Evolutionary conservation across 2,797 vertebrate species (phyloP).

Genomic region (Heterohyrax brucei): DNA sequence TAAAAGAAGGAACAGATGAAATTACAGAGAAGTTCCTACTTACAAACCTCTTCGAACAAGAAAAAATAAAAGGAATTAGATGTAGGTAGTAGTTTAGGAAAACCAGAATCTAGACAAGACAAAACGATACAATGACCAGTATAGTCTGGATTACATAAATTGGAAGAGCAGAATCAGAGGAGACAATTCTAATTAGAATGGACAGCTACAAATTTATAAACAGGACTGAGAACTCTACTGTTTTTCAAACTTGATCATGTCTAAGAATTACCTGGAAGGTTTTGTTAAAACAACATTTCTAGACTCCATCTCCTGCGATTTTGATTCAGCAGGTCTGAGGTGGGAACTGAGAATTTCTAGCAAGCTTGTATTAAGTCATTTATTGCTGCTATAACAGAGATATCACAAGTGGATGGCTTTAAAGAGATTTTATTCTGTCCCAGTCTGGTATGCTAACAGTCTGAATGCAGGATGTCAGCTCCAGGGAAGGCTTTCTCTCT

Average conservation of each 20-base stretch:
- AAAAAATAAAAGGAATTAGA: neutral
- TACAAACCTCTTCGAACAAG: slow-evolving; percentile 48
- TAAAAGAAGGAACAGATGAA: slow-evolving; percentile 46
- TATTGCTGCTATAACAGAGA: too few species aligned
- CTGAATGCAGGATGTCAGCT: too few species aligned
- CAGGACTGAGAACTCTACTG: neutral
- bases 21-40: neutral
- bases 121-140: neutral
- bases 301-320: neutral
- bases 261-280: neutral
- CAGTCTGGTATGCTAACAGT: too few species aligned
- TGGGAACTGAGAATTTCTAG: neutral
- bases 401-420: too few species aligned
- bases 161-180: neutral
- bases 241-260: neutral
- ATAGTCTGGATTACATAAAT: neutral
- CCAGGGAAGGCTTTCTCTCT: too few species aligned
- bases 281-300: neutral
- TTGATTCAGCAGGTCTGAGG: neutral
- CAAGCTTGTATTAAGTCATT: too few species aligned
- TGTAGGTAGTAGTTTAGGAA: neutral
- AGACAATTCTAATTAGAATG: neutral
- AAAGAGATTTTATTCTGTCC: too few species aligned
- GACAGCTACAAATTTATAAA: neutral
- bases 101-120: neutral